Evolutionary conservation across 2,797 vertebrate species (phyloP).

Genomic region (Neosilurus hyrtlii): DNA sequence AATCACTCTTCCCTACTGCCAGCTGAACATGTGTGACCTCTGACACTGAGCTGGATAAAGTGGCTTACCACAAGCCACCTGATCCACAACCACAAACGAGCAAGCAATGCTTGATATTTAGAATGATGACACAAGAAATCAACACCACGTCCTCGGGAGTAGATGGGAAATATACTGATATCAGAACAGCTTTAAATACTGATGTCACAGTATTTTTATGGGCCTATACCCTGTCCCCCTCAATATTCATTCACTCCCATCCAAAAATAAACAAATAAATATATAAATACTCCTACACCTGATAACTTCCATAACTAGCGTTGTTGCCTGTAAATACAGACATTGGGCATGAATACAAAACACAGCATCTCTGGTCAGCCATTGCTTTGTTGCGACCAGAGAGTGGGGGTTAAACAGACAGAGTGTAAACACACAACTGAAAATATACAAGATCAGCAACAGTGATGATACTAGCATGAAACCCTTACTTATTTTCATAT

Average conservation of each 20-base stretch:
- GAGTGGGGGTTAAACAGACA: neutral
- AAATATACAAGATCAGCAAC: neutral
- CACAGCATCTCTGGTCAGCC: neutral
- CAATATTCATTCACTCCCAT: too few species aligned
- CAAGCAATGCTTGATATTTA: neutral
- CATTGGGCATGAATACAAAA: neutral
- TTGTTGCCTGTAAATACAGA: neutral
- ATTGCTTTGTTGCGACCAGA: neutral
- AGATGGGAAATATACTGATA: neutral
- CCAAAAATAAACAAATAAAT: too few species aligned
- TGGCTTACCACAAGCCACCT: neutral
- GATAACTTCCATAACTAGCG: too few species aligned
- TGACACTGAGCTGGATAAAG: neutral
- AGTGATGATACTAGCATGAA: neutral
- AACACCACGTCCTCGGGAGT: neutral
- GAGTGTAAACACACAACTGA: neutral
- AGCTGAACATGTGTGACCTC: neutral
- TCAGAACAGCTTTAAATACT: neutral
- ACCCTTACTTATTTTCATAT: neutral
- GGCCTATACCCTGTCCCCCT: neutral
- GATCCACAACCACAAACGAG: slow-evolving; percentile 8
- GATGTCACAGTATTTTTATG: neutral
- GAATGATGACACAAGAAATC: neutral
- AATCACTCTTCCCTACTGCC: neutral
- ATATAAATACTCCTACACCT: too few species aligned